phyloP scores from a whole-genome alignment of 2,113 vertebrate species.

The Toxotes jaculatrix region DNA sequence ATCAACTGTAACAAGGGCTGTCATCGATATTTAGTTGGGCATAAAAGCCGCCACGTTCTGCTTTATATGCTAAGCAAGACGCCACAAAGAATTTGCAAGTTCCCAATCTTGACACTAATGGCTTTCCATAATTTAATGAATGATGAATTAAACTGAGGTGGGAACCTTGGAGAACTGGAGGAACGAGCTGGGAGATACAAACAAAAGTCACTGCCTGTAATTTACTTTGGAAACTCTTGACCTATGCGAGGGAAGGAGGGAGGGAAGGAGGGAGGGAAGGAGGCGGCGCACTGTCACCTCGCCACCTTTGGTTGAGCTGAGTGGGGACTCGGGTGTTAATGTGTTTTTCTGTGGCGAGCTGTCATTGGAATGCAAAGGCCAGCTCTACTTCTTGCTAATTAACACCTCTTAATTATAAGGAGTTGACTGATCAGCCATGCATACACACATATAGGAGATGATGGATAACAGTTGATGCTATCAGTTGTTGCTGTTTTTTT shows the following conservation, averaged over 20 bases:
- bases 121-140: conserved; percentile 95
- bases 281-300: conserved; percentile 30
- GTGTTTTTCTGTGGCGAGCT: conserved; percentile 11
- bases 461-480: conserved; percentile 51
- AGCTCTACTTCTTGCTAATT: conserved; percentile 65
- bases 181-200: conserved; percentile 65
- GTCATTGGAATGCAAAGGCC: conserved; percentile 54
- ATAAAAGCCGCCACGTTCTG: conserved; percentile 83
- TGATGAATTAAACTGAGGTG: conserved; percentile 89
- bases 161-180: conserved; percentile 85
- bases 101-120: conserved; percentile 93
- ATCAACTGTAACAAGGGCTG: conserved; percentile 92
- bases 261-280: conserved; percentile 7
- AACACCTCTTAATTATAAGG: conserved; percentile 77
- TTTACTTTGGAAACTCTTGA: conserved; percentile 70
- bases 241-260: conserved; percentile 7
- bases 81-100: conserved; percentile 91
- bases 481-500: conserved; percentile 25
- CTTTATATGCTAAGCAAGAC: conserved; percentile 93
- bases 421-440: conserved; percentile 70
- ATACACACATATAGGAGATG: conserved; percentile 23
- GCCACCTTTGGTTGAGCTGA: conserved; percentile 31
- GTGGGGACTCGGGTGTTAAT: conserved; percentile 26
- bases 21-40: conserved; percentile 92
- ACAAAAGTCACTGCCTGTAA: conserved; percentile 71